Evolutionary conservation across 2,113 vertebrate genomes (phyloP).

Genomic region (Calonectris borealis): DNA sequence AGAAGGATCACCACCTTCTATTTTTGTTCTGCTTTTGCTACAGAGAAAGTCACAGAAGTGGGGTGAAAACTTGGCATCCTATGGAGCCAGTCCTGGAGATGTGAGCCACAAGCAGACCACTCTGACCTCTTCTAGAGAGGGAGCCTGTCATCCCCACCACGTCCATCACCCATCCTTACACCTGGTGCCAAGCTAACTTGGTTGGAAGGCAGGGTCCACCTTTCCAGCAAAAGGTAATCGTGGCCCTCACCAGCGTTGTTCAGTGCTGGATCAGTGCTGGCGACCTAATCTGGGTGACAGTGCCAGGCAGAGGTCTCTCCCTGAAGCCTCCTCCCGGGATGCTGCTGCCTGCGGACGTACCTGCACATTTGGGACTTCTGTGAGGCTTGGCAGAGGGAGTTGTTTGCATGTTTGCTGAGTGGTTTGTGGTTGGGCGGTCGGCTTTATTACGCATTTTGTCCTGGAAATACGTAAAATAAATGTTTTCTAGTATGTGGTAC

Average conservation of each 20-base stretch:
- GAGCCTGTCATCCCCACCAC: not conserved
- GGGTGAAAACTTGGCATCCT: not conserved
- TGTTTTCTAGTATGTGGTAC: not conserved
- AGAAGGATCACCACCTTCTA: not conserved
- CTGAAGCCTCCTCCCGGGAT: not conserved
- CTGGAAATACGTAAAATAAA: not conserved
- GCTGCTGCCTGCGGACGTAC: not conserved
- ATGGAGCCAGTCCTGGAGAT: not conserved
- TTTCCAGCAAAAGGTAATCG: not conserved
- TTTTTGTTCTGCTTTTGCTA: not conserved
- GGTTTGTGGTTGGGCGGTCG: not conserved
- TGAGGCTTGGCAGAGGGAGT: not conserved
- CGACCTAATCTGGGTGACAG: not conserved
- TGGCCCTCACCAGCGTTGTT: not conserved
- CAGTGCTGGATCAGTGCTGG: not conserved
- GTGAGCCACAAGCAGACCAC: not conserved
- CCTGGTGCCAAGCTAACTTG: not conserved
- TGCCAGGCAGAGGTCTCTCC: not conserved
- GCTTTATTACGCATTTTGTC: not conserved
- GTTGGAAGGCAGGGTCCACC: not conserved
- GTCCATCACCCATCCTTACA: not conserved
- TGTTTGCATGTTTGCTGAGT: not conserved
- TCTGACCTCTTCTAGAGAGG: not conserved
- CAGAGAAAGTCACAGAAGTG: not conserved
- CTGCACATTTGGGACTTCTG: not conserved